A percentile compares a stretch with the other conserved stretches of the same genome.
Evolutionary conservation across 2,888 invertebrate genomes (phyloP).

Genomic region (Octonoba sinensis): DNA sequence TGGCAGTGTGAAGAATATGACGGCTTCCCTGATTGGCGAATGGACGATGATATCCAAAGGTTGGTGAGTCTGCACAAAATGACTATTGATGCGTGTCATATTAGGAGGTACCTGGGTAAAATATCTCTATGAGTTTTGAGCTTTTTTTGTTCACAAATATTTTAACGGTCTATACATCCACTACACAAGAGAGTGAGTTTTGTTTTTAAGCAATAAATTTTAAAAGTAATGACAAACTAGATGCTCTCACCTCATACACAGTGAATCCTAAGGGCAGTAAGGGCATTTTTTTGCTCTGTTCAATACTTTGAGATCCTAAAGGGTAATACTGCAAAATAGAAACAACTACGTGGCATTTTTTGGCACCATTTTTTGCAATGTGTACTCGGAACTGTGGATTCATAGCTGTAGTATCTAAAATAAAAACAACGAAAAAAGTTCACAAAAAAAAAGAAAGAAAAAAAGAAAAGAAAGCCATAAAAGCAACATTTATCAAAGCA

Average conservation of each 20-base stretch:
- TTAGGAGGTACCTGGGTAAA: constrained; percentile 73
- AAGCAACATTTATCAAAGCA: no score
- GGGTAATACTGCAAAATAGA: constrained; percentile 80
- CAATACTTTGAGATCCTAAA: constrained; percentile 65
- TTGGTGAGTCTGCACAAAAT: constrained; percentile 77
- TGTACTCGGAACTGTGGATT: constrained; percentile 81
- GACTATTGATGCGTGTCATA: constrained; percentile 76
- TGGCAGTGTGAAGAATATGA: constrained; percentile 81
- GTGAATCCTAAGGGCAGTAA: constrained; percentile 80
- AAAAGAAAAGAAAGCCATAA: neutral
- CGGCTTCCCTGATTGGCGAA: constrained; percentile 78
- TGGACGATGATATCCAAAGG: constrained; percentile 80
- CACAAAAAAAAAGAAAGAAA: neutral
- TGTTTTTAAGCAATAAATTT: no score
- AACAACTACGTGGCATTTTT: constrained; percentile 81
- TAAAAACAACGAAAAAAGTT: neutral
- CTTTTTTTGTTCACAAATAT: neutral
- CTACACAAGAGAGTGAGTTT: no score
- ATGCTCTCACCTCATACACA: constrained; percentile 76
- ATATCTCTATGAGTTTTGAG: no score
- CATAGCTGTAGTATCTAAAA: constrained; percentile 77
- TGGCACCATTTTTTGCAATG: constrained; percentile 77
- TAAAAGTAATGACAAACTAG: no score
- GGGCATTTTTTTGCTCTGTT: constrained; percentile 72
- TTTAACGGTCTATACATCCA: no score